Base-by-base conservation (phyloP, 2,113 vertebrate species). In the Pituophis catenifer region DNA sequence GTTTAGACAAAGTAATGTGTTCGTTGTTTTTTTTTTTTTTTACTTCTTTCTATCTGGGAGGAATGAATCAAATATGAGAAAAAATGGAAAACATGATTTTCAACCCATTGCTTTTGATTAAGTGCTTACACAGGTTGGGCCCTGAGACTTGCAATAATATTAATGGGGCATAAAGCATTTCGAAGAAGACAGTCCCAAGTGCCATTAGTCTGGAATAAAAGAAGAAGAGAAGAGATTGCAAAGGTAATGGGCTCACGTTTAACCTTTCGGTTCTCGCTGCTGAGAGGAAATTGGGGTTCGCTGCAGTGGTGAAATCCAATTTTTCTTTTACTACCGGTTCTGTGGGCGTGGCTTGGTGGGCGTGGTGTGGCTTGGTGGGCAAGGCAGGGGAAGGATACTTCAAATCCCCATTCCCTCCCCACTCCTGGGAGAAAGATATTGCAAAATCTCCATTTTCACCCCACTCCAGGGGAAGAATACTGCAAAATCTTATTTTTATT, bases 101-200 rank as follows among this genome's bases (percentile, higher is more conserved):
- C 99, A 99, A 99, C 98, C 99, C 99, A 99, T 99, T 99, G 99
- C 98, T 98, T 99, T 99, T 99, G 99, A 99, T 99, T 99, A 99
- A 99, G 99, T 99, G 99, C 99, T 98, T 98, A 98, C 98, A 98
- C 98, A 99, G 98, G 97, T 98, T 81, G 98, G 98, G 98, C 99
- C 98, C 98, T 97, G 98, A 98, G 98, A 98, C 98, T 98, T 98
- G 98, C 98, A 99, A 98, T 99, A 98, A 99, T 98, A 98, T 98
- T 99, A 99, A 99, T 99, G 99, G 98, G 98, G 98, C 98, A 98
- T 98, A 98, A 98, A 98, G 97, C 96, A 95, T 97, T 97, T 97
- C 97, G 98, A 98, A 98, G 96, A 97, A 97, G 97, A 97, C 53
- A 55, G 97, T 97, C 96, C 98, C 98, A 98, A 98, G 98, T 98